Conservation (phyloP, 2,888 invertebrate species). For the Adelphocoris suturalis region DNA sequence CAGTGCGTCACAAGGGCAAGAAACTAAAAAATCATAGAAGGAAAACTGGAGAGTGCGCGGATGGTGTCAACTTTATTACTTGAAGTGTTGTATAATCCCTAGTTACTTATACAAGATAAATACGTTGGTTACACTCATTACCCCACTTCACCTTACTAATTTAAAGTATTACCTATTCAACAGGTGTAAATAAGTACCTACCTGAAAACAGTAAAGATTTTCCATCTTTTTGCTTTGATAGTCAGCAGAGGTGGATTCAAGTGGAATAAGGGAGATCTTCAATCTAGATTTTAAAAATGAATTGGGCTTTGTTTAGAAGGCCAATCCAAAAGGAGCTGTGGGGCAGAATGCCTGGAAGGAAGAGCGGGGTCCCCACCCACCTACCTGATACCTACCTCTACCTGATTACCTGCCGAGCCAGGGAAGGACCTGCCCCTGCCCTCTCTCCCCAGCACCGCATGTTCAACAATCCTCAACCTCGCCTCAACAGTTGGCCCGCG, state of each 20-base stretch:
- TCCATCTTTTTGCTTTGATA: no score
- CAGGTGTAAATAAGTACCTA: no score
- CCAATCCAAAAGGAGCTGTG: not conserved
- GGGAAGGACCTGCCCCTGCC: slow-evolving; percentile 31
- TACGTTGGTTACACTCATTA: no score
- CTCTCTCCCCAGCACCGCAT: not conserved
- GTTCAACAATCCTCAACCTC: not conserved
- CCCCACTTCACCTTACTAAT: no score
- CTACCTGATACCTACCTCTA: slow-evolving; percentile 50
- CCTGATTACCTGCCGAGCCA: slow-evolving; percentile 45
- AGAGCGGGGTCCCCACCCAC: slow-evolving; percentile 45
- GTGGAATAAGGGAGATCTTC: not conserved
- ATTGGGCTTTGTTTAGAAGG: slow-evolving; percentile 21
- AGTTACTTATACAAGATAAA: no score
- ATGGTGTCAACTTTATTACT: no score
- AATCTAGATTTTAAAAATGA: slow-evolving; percentile 2
- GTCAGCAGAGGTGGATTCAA: not conserved
- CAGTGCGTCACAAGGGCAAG: no score
- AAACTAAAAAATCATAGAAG: no score
- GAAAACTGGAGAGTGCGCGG: no score
- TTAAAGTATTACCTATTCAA: no score
- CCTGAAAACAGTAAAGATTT: no score
- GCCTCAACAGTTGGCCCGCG: slow-evolving; percentile 57
- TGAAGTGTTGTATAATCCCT: no score
- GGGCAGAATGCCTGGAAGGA: not conserved